Base-by-base conservation (phyloP, 2,797 vertebrate genomes). In the Prunella strophiata region DNA sequence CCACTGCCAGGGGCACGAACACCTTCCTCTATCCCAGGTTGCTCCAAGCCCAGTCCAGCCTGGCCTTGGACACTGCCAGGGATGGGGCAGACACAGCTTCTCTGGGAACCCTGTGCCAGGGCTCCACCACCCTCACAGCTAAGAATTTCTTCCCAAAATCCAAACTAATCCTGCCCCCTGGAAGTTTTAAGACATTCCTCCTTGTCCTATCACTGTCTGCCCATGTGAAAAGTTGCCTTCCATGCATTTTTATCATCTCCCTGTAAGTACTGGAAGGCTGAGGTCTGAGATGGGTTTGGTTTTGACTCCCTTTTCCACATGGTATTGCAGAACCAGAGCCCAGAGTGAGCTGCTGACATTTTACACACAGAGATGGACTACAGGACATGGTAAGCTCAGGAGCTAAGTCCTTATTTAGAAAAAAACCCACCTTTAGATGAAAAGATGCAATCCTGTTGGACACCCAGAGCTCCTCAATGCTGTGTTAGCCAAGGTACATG, bases 51-150 rank as follows among this genome's bases (percentile, higher is more conserved):
- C 23, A 0, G 0, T 82, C 23, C 71, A 76, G 0, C 63, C 43
- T 16, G 4, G 5, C 3, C 32, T 43, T 5, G 36, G 14, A 5
- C 42, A 43, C 32, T 42, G 0, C 18, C 42, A 36, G 36, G 9
- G 32, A 62, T 50, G 30, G 32, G 11, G 22, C 30, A 68, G 27
- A 32, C 20, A 50, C 55, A 68, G 42, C 48, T 38, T 0, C 63
- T 55, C 55, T 81, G 40, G 61, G 2, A 0, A 47, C 0, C 10
- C 47, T 47, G 52, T 16, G 25, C 14, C 61, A 67, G 16, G 20
- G 11, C 5, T 2, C 2, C 1, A 1, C 27, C 55, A n/a, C 5
- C 13, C 6, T 70, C 48, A 20, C 0, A 43, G 30, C 0, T 19
- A 50, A 4, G 4, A 62, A 62, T 38, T 55, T 7, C 36, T 50